A percentile compares a stretch with the other conserved stretches of the same genome.
These are phyloP conservation scores for Pseudobourletiella spinata DNA, from an alignment of 1,140 invertebrate genomes.

Conservation along the genomic window DNA sequence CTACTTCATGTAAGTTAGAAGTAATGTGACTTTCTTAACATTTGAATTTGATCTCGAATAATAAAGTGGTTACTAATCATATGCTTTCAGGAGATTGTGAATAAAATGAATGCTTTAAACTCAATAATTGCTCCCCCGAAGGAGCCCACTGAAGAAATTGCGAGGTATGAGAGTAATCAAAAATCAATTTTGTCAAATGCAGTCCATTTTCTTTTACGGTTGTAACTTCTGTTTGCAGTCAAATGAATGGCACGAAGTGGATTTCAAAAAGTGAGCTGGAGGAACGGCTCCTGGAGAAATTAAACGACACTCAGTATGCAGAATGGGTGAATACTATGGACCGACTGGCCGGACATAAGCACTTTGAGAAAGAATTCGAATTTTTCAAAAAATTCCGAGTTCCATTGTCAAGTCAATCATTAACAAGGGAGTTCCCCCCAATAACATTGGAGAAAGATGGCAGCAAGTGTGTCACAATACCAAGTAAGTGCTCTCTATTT, in stretches of 20 bases:
- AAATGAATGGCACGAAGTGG: slow-evolving; percentile 51
- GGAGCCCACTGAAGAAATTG: too few relatives aligned
- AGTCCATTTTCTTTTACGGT: not conserved
- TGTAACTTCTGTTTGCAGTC: not conserved
- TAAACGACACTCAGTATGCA: slow-evolving; percentile 60
- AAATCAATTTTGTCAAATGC: too few relatives aligned
- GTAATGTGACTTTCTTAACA: slow-evolving; percentile 10
- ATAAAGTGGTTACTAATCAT: slow-evolving; percentile 2
- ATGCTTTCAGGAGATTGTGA: slow-evolving; percentile 18
- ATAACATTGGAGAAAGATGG: slow-evolving; percentile 34
- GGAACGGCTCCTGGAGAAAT: slow-evolving; percentile 55
- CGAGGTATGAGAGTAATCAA: too few relatives aligned
- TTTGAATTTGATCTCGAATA: not conserved
- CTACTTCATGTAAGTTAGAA: slow-evolving; percentile 64
- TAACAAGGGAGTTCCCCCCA: slow-evolving; percentile 41
- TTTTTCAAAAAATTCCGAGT: slow-evolving; percentile 63
- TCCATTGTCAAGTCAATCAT: slow-evolving; percentile 46
- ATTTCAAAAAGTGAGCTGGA: slow-evolving; percentile 59
- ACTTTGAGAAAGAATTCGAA: slow-evolving; percentile 46
- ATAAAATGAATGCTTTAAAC: slow-evolving; percentile 21
- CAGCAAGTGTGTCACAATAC: slow-evolving; percentile 25
- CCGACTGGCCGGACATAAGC: slow-evolving; percentile 59
- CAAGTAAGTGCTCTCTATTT: slow-evolving; percentile 27
- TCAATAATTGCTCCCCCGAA: not conserved
- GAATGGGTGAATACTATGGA: slow-evolving; percentile 64